Base-by-base conservation (phyloP, 2,797 vertebrate species). In the Rhincodon typus region DNA sequence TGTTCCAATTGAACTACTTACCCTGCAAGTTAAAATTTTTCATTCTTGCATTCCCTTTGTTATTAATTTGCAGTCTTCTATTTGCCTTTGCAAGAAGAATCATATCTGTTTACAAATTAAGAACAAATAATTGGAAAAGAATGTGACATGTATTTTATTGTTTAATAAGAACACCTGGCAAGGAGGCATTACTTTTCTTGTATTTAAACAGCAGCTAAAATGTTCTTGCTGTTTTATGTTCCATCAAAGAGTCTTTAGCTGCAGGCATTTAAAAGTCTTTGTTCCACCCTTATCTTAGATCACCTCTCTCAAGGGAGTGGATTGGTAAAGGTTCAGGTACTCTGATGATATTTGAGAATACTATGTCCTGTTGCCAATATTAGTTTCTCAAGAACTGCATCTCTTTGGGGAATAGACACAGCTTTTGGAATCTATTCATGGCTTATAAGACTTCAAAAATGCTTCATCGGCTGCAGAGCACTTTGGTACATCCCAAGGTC, bases 401-500 rank as follows among this genome's bases (percentile, higher is more conserved):
- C 62, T 42, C 62, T 93, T 67, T 93, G 62, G n/a, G 66, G 7
- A 23, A 38, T 38, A 93, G n/a, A 19, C 62, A 69, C 62, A 66
- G 88, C 34, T 91, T 91, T n/a, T 2, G 6, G 62, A 62, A 91
- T 66, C 88, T 38, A 91, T 67, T 67, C 57, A 62, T 91, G 57
- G 88, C 57, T 67, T 19, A 38, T 2, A n/a, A 19, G 57, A 66
- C 57, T 66, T 66, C 88, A 91, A 66, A 91, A 91, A 94, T 94
- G 50, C 70, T 94, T 46, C 53, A 82, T 82, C 69, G 74, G 53
- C 38, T 84, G 77, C 19, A 42, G 74, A 74, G 42, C 30, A 4
- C 57, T 62, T 62, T 62, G 57, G 57, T 62, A 62, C 57, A 62
- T 97, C 96, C 97, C 97, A 97, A 74, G 69, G 21, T 97, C 96